phyloP scores from a whole-genome alignment of 2,888 invertebrate genomes.

The Sesia apiformis region DNA sequence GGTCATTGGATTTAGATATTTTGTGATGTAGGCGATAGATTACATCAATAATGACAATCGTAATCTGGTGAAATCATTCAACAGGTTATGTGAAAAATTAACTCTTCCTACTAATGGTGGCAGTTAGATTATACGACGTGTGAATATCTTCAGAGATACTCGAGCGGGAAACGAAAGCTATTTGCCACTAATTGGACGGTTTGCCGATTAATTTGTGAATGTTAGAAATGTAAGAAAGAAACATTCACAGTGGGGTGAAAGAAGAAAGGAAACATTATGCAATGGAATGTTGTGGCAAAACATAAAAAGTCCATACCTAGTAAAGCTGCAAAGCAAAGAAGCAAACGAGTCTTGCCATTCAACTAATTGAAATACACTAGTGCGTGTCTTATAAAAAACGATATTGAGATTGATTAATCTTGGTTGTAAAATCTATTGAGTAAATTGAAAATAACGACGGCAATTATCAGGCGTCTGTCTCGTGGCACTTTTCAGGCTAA shows the following conservation, averaged over 20 bases:
- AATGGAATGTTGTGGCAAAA: not conserved
- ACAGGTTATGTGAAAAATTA: too few relatives aligned
- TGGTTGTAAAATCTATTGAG: conserved; percentile 28
- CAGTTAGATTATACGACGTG: too few relatives aligned
- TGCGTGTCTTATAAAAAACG: conserved; percentile 8
- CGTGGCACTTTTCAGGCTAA: conserved; percentile 16
- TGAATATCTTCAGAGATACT: too few relatives aligned
- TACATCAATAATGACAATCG: conserved; percentile 47
- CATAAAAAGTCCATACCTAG: not conserved
- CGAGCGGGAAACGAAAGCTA: not conserved
- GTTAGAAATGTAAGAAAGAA: not conserved
- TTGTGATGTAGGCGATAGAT: conserved; percentile 57
- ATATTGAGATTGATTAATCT: conserved; percentile 22
- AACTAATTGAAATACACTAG: conserved; percentile 4
- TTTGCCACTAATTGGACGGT: not conserved
- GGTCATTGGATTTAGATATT: conserved; percentile 51
- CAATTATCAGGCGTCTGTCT: conserved; percentile 15
- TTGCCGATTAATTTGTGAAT: not conserved
- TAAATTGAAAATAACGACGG: conserved; percentile 28
- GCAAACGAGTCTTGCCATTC: not conserved
- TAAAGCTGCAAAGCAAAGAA: not conserved
- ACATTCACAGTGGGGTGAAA: not conserved
- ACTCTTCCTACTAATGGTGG: too few relatives aligned
- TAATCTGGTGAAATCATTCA: conserved; percentile 2
- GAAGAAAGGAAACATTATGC: not conserved